phyloP scores from a whole-genome alignment of 2,797 vertebrate genomes.

The Liasis olivaceus region DNA sequence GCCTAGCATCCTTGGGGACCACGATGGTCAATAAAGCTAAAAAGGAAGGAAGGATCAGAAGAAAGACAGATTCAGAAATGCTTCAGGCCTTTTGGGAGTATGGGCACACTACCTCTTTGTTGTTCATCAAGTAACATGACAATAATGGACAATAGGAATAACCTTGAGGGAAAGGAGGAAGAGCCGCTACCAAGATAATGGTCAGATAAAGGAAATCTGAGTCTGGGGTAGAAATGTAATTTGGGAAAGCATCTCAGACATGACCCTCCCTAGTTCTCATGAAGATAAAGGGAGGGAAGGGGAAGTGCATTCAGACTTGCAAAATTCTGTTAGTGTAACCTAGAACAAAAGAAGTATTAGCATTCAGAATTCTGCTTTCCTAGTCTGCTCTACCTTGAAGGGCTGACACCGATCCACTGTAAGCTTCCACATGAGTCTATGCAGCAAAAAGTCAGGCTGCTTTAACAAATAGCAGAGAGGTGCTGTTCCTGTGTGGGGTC shows the following conservation, averaged over 20 bases:
- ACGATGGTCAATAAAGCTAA: background rate
- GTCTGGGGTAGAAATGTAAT: background rate
- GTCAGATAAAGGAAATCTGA: background rate
- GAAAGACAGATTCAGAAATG: background rate
- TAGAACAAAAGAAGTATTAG: background rate
- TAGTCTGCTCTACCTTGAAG: background rate
- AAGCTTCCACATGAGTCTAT: background rate
- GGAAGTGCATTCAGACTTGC: background rate
- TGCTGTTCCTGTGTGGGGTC: background rate
- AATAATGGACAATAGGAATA: background rate
- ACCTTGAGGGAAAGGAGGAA: background rate
- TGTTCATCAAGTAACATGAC: background rate
- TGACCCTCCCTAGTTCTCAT: background rate
- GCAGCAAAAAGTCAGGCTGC: background rate
- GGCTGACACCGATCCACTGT: background rate
- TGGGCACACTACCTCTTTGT: background rate
- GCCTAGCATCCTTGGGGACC: background rate
- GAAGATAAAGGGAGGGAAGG: background rate
- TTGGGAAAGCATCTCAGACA: background rate
- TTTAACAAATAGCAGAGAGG: background rate
- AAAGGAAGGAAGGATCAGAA: background rate
- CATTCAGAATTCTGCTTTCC: background rate
- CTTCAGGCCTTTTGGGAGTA: background rate
- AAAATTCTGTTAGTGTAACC: background rate
- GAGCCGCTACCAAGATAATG: background rate